Conservation (phyloP, 2,113 vertebrate species). For the Myotis yumanensis region DNA sequence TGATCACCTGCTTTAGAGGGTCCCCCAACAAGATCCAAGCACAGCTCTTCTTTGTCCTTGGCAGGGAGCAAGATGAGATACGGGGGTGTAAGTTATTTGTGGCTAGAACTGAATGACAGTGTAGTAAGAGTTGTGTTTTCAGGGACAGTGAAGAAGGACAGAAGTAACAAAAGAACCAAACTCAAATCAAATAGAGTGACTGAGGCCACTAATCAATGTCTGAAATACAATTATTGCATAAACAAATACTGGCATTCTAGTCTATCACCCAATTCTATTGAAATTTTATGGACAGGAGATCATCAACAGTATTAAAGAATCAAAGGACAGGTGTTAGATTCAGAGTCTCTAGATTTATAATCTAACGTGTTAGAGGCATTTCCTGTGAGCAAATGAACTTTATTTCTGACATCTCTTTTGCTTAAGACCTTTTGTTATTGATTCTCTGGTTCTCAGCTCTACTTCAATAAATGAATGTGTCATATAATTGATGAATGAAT, state of each 20-base stretch:
- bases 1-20: background rate
- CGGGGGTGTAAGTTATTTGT: background rate
- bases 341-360: background rate
- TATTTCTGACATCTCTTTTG: background rate
- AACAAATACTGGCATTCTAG: background rate
- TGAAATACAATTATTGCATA: background rate
- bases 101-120: background rate
- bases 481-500: background rate
- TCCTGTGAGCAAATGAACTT: background rate
- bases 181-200: background rate
- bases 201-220: background rate
- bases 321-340: background rate
- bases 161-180: background rate
- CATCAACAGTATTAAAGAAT: background rate
- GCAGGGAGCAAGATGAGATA: background rate
- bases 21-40: background rate
- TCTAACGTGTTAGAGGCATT: background rate
- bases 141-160: background rate
- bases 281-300: background rate
- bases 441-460: background rate
- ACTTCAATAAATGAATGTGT: background rate
- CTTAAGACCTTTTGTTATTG: background rate
- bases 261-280: background rate
- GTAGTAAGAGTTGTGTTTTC: background rate
- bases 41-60: background rate